Percentiles rank a stretch among this genome's conserved stretches.
phyloP scores from a whole-genome alignment of 2,113 vertebrate species.

The Todiramphus saurophagus region DNA sequence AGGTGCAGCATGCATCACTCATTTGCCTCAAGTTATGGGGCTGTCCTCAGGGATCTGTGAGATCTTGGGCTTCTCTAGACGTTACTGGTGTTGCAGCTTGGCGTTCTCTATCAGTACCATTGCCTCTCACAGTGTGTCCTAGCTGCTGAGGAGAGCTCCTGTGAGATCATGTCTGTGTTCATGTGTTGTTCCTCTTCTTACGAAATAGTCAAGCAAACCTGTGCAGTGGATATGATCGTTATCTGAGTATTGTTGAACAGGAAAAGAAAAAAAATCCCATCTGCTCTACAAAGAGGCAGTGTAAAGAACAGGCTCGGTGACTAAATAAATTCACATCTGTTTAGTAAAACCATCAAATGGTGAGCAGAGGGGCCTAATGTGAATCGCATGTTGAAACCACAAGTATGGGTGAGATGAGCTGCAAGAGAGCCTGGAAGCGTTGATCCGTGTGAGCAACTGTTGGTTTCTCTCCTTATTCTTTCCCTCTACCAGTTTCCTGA shows the following conservation, averaged over 20 bases:
- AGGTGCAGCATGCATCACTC: accelerated
- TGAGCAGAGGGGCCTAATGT: slow-evolving; percentile 53
- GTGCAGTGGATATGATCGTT: not conserved
- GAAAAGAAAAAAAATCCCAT: slow-evolving; percentile 1
- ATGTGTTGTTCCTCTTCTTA: not conserved
- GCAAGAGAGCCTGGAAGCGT: slow-evolving; percentile 54
- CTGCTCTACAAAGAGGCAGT: slow-evolving; percentile 48
- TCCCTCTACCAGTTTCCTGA: not conserved
- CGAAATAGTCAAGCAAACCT: not conserved
- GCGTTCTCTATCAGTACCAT: not conserved
- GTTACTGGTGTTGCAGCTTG: not conserved
- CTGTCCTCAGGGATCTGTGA: not conserved
- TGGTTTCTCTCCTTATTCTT: slow-evolving; percentile 51
- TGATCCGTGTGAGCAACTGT: slow-evolving; percentile 62
- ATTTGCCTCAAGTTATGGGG: not conserved
- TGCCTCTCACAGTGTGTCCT: accelerated
- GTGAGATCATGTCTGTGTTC: not conserved
- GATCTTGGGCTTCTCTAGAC: not conserved
- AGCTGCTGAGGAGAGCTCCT: not conserved
- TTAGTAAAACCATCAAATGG: slow-evolving; percentile 59
- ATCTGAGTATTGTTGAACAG: slow-evolving; percentile 1
- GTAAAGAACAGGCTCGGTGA: slow-evolving; percentile 57
- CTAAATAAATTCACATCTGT: slow-evolving; percentile 70
- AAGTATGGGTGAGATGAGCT: slow-evolving; percentile 59
- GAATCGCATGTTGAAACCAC: slow-evolving; percentile 68